These are phyloP conservation scores for Bergia puertoricense DNA, from an alignment of 92 coral and sea anemone genomes.

Conservation along the genomic window DNA sequence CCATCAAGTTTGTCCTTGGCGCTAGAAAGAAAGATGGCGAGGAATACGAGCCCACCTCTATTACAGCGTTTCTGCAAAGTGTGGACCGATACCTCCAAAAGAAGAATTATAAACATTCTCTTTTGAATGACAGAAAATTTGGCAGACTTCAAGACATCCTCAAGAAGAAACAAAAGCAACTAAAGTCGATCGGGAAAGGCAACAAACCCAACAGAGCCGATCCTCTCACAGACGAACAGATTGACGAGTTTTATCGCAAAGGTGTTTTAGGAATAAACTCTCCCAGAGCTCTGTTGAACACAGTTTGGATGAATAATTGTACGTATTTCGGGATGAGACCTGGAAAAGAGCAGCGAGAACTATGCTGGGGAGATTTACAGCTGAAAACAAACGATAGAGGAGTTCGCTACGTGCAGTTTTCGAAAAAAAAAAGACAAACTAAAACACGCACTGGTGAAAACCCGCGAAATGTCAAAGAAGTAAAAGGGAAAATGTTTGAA, in stretches of 20 bases:
- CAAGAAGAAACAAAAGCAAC: too few relatives aligned
- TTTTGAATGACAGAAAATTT: too few relatives aligned
- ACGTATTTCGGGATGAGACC: not conserved
- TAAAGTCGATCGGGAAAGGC: too few relatives aligned
- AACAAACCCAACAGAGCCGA: too few relatives aligned
- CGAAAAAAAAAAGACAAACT: not conserved
- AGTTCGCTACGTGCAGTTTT: not conserved
- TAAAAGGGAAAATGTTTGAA: conserved; percentile 36
- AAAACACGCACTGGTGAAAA: conserved; percentile 61
- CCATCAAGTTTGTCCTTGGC: too few relatives aligned
- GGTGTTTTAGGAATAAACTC: not conserved
- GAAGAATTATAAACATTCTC: too few relatives aligned
- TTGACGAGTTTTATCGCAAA: not conserved
- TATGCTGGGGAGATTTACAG: not conserved
- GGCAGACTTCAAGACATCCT: too few relatives aligned
- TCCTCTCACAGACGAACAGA: not conserved
- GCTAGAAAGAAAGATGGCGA: too few relatives aligned
- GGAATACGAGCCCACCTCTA: too few relatives aligned
- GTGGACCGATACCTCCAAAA: too few relatives aligned
- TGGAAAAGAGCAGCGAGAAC: not conserved
- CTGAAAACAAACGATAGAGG: not conserved
- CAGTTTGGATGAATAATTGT: not conserved
- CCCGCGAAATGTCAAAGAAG: conserved; percentile 43
- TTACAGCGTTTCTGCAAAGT: too few relatives aligned
- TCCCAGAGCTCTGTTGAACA: not conserved